These are phyloP conservation scores for Neocrepidodera transversa DNA, from an alignment of 2,888 invertebrate species.

Conservation along the genomic window DNA sequence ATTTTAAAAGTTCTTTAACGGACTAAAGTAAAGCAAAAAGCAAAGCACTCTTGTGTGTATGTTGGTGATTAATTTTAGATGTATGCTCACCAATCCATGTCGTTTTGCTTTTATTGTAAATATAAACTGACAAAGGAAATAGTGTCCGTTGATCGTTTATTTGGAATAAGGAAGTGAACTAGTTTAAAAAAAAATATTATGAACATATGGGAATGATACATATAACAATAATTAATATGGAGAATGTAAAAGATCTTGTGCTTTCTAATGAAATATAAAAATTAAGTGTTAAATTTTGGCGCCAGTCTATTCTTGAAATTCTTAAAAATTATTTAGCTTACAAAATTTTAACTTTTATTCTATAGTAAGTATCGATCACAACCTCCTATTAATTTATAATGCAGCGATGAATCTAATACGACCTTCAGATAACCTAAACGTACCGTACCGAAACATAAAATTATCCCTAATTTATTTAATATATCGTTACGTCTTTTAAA, in stretches of 20 bases:
- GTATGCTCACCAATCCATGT: constrained; percentile 10
- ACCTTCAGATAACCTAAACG: constrained; percentile 7
- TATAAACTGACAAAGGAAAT: constrained; percentile 9
- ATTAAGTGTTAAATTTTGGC: too few relatives aligned
- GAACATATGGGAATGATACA: too few relatives aligned
- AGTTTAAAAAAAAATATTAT: too few relatives aligned
- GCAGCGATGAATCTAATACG: too few relatives aligned
- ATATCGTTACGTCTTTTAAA: constrained; percentile 11
- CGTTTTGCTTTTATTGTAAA: constrained; percentile 8
- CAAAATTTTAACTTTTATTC: too few relatives aligned
- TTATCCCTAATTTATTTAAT: constrained; percentile 16
- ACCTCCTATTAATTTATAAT: too few relatives aligned
- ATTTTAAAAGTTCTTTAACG: constrained; percentile 30
- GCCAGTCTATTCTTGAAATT: too few relatives aligned
- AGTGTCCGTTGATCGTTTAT: background rate
- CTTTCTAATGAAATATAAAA: too few relatives aligned
- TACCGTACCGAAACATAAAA: background rate
- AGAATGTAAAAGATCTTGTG: too few relatives aligned
- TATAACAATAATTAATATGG: too few relatives aligned
- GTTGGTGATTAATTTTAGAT: constrained; percentile 30
- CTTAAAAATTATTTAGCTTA: too few relatives aligned
- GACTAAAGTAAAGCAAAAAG: constrained; percentile 20
- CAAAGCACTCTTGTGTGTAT: constrained; percentile 7
- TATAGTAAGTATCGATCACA: too few relatives aligned
- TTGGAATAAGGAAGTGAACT: constrained; percentile 7